A percentile compares a stretch with the other conserved stretches of the same genome.
Conservation (phyloP, 2,888 invertebrate genomes). For the Noctua pronuba region DNA sequence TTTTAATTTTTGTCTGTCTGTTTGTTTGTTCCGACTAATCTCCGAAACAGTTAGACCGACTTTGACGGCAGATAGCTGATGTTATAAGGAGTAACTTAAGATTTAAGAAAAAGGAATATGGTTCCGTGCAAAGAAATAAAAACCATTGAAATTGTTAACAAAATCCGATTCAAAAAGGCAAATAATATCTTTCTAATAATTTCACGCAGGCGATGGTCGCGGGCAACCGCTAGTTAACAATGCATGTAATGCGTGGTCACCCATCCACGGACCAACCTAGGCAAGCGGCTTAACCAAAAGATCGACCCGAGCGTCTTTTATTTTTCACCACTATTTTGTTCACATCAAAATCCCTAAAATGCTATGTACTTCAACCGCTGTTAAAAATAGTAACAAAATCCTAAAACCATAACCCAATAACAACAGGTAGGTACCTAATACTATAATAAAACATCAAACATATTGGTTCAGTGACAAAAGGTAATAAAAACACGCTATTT, state of each 20-base stretch:
- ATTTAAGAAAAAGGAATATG: too few species aligned
- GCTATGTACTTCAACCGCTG: background rate
- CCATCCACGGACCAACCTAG: background rate
- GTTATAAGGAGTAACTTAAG: too few species aligned
- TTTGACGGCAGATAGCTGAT: too few species aligned
- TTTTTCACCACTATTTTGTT: background rate
- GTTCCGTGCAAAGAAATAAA: too few species aligned
- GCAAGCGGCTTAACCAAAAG: background rate
- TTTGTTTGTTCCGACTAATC: too few species aligned
- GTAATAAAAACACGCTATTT: conserved; percentile 56
- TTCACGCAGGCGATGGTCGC: too few species aligned
- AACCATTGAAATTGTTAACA: too few species aligned
- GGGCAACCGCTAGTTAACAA: too few species aligned
- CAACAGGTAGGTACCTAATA: conserved; percentile 5
- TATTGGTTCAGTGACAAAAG: conserved; percentile 19
- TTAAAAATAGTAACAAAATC: background rate
- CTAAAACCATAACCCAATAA: background rate
- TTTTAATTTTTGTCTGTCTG: too few species aligned
- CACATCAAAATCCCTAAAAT: background rate
- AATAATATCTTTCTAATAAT: too few species aligned
- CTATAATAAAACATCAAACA: conserved; percentile 37
- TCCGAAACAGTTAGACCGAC: too few species aligned
- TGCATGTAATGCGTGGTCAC: background rate
- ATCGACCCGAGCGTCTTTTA: background rate
- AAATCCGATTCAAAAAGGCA: too few species aligned